Conservation (phyloP, 30 jellyfish, hydroid and myxozoan species). For the Cassiopea andromeda region DNA sequence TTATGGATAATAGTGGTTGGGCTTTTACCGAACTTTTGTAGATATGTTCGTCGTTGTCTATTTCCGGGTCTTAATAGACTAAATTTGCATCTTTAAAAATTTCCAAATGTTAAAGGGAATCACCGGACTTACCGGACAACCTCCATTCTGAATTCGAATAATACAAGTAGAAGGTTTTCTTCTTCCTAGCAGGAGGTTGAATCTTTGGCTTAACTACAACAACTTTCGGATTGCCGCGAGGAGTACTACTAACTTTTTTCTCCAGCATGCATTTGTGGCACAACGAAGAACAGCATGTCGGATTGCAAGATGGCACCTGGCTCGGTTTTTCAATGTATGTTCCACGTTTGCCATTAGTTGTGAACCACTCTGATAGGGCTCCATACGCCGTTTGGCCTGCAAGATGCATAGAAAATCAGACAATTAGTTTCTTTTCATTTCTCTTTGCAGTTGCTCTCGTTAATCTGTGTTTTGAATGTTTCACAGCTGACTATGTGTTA, state of each 20-base stretch:
- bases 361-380: conserved; percentile 90
- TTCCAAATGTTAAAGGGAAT: too few species aligned
- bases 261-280: conserved; percentile 83
- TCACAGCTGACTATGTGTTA: neutral
- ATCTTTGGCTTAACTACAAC: conserved; percentile 1
- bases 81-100: too few species aligned
- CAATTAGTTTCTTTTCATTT: neutral
- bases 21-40: too few species aligned
- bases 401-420: neutral
- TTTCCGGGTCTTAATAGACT: too few species aligned
- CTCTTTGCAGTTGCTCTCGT: neutral
- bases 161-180: conserved; percentile 44
- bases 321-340: conserved; percentile 75
- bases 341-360: conserved; percentile 78
- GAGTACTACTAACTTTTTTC: conserved; percentile 11
- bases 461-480: neutral
- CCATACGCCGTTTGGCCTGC: conserved; percentile 88
- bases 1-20: too few species aligned
- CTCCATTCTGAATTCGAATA: conserved; percentile 34
- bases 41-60: too few species aligned
- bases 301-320: conserved; percentile 84
- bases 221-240: conserved; percentile 18
- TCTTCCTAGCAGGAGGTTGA: neutral
- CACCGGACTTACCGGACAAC: conserved; percentile 3
- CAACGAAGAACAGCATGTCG: conserved; percentile 86